These are phyloP conservation scores for Neolamprologus kungweensis DNA, from an alignment of 2,113 vertebrate species.

Conservation along the genomic window DNA sequence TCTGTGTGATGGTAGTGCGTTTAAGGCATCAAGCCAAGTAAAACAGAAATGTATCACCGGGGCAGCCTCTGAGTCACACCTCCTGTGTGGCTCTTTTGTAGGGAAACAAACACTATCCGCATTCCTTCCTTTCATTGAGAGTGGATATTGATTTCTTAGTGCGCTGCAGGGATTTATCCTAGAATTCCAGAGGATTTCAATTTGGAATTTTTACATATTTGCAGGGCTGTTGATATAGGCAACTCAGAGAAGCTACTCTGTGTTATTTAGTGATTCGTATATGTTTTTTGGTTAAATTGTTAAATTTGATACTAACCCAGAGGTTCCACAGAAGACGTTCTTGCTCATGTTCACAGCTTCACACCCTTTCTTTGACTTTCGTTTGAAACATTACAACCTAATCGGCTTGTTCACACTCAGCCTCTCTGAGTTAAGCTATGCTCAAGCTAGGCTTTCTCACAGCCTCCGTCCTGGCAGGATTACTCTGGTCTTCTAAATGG, in stretches of 20 bases:
- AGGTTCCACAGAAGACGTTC: neutral
- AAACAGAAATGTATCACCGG: constrained; percentile 34
- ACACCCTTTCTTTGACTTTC: neutral
- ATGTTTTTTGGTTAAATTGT: neutral
- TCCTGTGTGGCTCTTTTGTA: constrained; percentile 27
- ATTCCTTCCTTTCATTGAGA: constrained; percentile 36
- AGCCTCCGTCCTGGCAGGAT: constrained; percentile 12
- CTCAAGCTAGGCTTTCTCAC: neutral
- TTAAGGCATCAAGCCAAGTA: constrained; percentile 32
- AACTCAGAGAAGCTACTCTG: neutral
- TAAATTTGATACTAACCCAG: neutral
- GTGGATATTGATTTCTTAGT: constrained; percentile 30
- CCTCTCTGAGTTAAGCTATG: neutral
- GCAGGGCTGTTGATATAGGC: neutral
- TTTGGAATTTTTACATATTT: neutral
- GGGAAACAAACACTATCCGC: constrained; percentile 31
- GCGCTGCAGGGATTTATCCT: neutral
- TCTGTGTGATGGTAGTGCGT: neutral
- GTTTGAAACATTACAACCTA: neutral
- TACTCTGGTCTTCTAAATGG: constrained; percentile 51
- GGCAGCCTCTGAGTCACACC: constrained; percentile 32
- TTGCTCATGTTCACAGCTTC: neutral
- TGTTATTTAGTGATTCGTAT: neutral
- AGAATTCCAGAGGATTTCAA: constrained; percentile 8
- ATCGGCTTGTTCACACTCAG: neutral